phyloP scores from a whole-genome alignment of 2,797 vertebrate genomes.

The Anas bahamensis region DNA sequence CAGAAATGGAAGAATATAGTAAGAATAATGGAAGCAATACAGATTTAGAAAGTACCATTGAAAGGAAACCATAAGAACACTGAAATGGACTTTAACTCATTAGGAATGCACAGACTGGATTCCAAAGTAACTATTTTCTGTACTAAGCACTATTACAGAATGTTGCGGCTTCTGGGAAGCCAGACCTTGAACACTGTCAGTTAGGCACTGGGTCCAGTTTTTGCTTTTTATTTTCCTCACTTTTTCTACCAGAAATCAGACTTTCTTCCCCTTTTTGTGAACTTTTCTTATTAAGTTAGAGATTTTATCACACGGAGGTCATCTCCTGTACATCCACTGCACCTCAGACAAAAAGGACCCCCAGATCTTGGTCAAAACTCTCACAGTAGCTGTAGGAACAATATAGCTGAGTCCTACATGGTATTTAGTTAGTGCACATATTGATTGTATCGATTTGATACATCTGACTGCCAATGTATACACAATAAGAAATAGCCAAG shows the following conservation, averaged over 20 bases:
- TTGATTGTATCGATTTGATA: neutral
- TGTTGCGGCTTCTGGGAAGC: neutral
- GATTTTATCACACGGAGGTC: neutral
- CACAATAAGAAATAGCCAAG: neutral
- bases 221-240: neutral
- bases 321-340: neutral
- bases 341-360: neutral
- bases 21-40: neutral
- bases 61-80: neutral
- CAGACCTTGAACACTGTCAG: neutral
- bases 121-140: neutral
- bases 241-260: neutral
- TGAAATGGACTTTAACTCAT: neutral
- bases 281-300: constrained; percentile 5
- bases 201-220: neutral
- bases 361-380: neutral
- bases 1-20: neutral
- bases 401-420: neutral
- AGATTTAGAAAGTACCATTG: neutral
- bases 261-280: constrained; percentile 24
- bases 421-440: neutral
- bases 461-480: neutral
- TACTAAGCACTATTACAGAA: neutral
- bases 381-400: neutral
- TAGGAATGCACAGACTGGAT: neutral